A percentile compares a stretch with the other conserved stretches of the same genome.
Evolutionary conservation across 2,797 vertebrate genomes (phyloP).

Genomic region (Brotogeris chrysoptera): DNA sequence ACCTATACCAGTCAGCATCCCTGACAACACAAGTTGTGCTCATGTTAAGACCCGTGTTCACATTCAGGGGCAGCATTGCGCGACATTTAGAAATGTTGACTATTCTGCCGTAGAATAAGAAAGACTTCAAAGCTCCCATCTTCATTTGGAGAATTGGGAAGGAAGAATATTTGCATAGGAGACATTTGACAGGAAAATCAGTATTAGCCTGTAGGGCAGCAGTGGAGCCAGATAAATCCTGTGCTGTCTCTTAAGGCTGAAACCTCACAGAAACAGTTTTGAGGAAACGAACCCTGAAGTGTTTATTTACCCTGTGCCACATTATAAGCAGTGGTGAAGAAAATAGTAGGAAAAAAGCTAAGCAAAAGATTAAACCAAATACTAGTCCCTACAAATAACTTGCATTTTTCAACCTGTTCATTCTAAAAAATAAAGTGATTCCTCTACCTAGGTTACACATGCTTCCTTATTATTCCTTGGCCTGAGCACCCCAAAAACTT

Average conservation of each 20-base stretch:
- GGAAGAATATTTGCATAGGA: slow-evolving; percentile 56
- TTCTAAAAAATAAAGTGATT: not conserved
- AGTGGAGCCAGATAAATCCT: slow-evolving; percentile 57
- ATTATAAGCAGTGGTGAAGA: slow-evolving; percentile 1
- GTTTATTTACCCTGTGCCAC: slow-evolving; percentile 33
- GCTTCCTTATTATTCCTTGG: not conserved
- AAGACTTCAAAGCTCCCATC: slow-evolving; percentile 29
- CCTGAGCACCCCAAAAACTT: not conserved
- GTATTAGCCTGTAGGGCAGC: slow-evolving; percentile 51
- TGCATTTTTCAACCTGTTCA: not conserved
- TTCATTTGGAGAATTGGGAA: slow-evolving; percentile 39
- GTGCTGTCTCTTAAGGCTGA: slow-evolving; percentile 38
- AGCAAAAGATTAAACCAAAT: not conserved
- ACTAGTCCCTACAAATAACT: not conserved
- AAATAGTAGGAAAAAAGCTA: not conserved
- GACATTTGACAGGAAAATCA: slow-evolving; percentile 63
- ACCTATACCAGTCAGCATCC: slow-evolving; percentile 6
- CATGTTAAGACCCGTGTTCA: not conserved
- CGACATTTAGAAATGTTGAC: slow-evolving; percentile 22
- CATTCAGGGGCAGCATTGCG: not conserved
- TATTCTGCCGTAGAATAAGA: slow-evolving; percentile 34
- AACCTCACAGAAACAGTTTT: slow-evolving; percentile 41
- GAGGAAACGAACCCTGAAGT: slow-evolving; percentile 36
- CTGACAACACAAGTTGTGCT: not conserved
- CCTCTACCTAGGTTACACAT: not conserved